These are phyloP conservation scores for Paraescarpia echinospica DNA, from an alignment of 1,140 invertebrate genomes.

Conservation along the genomic window DNA sequence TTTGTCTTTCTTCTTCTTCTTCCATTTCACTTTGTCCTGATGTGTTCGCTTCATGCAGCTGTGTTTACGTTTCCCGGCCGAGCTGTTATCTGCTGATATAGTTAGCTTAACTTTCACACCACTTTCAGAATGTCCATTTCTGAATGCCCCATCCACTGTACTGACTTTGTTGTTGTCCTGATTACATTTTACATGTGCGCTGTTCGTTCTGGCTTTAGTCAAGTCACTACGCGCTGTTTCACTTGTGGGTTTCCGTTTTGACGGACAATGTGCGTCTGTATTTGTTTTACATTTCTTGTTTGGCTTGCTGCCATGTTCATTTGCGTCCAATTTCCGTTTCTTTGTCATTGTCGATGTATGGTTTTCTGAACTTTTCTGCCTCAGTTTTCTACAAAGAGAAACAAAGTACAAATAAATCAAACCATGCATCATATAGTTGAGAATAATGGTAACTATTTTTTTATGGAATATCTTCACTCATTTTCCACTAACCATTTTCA, in stretches of 20 bases:
- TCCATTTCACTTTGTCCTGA: neutral
- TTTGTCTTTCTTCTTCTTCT: neutral
- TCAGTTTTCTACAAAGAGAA: neutral
- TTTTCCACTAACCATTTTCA: neutral
- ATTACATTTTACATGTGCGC: neutral
- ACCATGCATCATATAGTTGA: too few species aligned
- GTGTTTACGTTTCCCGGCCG: neutral
- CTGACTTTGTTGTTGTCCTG: neutral
- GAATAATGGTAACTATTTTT: neutral
- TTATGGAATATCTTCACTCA: neutral
- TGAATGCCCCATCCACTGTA: neutral
- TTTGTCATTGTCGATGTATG: neutral
- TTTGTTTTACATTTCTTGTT: neutral
- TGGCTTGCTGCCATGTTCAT: neutral
- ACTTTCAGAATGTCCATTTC: neutral
- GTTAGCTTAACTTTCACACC: neutral
- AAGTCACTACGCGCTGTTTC: neutral
- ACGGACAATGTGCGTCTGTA: neutral
- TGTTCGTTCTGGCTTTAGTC: neutral
- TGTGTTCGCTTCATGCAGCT: neutral
- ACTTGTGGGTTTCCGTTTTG: neutral
- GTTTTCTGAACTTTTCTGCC: neutral
- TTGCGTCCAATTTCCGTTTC: neutral
- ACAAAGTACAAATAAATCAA: neutral
- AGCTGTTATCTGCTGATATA: neutral